Evolutionary conservation across 2,113 vertebrate genomes (phyloP).

Genomic region (Callionymus lyra): DNA sequence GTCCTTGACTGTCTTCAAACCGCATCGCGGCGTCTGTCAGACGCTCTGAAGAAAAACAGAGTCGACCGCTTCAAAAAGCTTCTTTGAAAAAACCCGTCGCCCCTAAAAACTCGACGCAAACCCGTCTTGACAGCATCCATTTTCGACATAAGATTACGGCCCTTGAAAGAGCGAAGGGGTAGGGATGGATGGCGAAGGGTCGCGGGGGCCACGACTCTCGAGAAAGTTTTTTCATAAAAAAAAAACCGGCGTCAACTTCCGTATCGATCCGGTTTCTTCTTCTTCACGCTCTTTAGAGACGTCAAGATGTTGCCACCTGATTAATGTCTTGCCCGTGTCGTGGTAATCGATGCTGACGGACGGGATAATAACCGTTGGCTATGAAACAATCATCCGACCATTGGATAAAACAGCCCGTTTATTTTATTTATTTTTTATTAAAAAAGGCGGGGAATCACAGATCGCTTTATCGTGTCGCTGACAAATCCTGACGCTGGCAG

Average conservation of each 20-base stretch:
- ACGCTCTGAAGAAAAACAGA: constrained; percentile 31
- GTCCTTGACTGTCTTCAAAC: constrained; percentile 62
- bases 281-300: constrained; percentile 15
- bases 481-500: constrained; percentile 32
- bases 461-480: constrained; percentile 35
- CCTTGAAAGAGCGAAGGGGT: constrained; percentile 41
- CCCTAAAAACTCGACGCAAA: constrained; percentile 46
- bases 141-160: constrained; percentile 54
- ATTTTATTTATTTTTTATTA: too few species aligned
- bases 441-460: constrained; percentile 19
- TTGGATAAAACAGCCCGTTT: too few species aligned
- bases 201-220: too few species aligned
- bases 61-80: constrained; percentile 48
- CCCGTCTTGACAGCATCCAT: constrained; percentile 55
- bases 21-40: constrained; percentile 52
- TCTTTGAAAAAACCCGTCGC: constrained; percentile 57
- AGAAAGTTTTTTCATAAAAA: too few species aligned
- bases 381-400: too few species aligned
- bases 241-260: too few species aligned
- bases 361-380: constrained; percentile 19
- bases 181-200: constrained; percentile 29
- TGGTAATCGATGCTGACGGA: constrained; percentile 31
- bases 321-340: constrained; percentile 20
- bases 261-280: background rate
- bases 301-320: constrained; percentile 11